Conservation (phyloP, 2,797 vertebrate species). For the Prionace glauca region DNA sequence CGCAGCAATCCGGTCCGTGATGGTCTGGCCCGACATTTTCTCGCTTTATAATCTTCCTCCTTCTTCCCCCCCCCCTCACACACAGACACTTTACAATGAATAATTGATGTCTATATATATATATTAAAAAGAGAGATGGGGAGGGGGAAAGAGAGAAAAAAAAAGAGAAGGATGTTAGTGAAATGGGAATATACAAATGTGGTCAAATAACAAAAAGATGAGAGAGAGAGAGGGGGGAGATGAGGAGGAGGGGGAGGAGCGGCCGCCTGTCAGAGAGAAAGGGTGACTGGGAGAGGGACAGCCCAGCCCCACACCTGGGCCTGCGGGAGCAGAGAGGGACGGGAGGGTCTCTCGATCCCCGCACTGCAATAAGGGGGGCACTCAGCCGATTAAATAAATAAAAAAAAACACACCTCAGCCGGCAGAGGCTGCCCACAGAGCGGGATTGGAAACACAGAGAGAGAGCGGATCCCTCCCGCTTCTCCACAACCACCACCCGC, state of each 20-base stretch:
- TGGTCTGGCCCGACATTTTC: constrained; percentile 98
- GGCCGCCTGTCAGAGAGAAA: not conserved
- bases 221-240: not conserved
- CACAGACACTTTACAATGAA: constrained; percentile 42
- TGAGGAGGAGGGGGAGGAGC: no score
- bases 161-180: constrained; percentile 33
- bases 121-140: constrained; percentile 37
- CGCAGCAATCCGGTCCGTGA: constrained; percentile 97
- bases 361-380: no score
- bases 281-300: not conserved
- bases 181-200: constrained; percentile 24
- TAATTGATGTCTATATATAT: constrained; percentile 42
- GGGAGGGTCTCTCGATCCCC: no score
- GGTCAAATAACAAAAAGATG: not conserved
- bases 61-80: constrained; percentile 42
- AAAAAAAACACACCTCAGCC: not conserved
- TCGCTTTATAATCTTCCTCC: constrained; percentile 44
- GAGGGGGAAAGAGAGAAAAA: not conserved
- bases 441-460: no score
- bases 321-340: not conserved
- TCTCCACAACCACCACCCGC: not conserved
- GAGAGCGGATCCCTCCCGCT: no score
- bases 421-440: not conserved
- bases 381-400: no score
- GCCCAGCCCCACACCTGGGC: not conserved